These are phyloP conservation scores for Myodes glareolus DNA, from an alignment of 2,113 vertebrate genomes.

Conservation along the genomic window DNA sequence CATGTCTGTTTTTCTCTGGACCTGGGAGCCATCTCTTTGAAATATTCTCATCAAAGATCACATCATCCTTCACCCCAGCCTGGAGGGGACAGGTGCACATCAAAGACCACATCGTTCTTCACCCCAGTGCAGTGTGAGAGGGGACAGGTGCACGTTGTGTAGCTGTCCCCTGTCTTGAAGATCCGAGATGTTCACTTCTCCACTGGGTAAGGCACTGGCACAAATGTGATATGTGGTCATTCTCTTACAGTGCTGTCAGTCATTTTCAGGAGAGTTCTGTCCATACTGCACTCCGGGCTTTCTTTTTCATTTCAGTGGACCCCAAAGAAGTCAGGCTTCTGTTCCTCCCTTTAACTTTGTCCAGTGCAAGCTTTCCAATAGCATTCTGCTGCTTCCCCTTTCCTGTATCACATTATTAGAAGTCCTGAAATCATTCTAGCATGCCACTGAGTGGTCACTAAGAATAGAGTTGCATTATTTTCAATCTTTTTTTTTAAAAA, in stretches of 20 bases:
- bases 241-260: not conserved
- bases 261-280: not conserved
- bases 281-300: not conserved
- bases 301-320: not conserved
- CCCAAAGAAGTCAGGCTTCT: not conserved
- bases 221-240: not conserved
- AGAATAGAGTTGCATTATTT: not conserved
- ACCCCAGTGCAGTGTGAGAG: not conserved
- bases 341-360: not conserved
- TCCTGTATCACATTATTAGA: not conserved
- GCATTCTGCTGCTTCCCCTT: not conserved
- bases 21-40: not conserved
- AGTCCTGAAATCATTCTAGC: not conserved
- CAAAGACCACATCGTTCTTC: not conserved
- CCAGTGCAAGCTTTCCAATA: not conserved
- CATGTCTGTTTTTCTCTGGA: not conserved
- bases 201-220: not conserved
- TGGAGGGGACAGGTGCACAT: not conserved
- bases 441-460: not conserved
- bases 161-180: not conserved
- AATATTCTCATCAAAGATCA: not conserved
- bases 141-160: not conserved
- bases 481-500: conserved; percentile 31
- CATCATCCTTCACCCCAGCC: not conserved
- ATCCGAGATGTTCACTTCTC: not conserved